Conservation (phyloP, 2,113 vertebrate genomes). For the Heptranchias perlo region DNA sequence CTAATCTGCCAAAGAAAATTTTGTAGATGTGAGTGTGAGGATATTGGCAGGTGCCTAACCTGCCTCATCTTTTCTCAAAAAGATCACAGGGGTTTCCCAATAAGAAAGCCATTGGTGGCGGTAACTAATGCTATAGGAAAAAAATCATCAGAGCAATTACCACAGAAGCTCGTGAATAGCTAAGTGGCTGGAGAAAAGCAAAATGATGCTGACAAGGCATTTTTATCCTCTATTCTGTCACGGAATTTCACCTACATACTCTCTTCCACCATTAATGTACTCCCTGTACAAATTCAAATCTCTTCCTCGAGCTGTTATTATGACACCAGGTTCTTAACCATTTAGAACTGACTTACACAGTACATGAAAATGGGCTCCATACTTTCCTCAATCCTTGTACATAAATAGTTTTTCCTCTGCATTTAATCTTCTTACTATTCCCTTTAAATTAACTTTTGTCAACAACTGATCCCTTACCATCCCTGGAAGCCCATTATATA, state of each 20-base stretch:
- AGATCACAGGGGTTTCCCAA: background rate
- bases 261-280: too few species aligned
- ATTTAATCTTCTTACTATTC: background rate
- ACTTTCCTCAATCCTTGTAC: background rate
- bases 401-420: background rate
- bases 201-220: background rate
- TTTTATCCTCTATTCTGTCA: background rate
- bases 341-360: background rate
- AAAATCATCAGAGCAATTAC: background rate
- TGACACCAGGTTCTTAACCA: background rate
- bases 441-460: too few species aligned
- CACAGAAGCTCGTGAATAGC: background rate
- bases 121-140: background rate
- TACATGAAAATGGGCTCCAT: background rate
- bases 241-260: background rate
- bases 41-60: background rate
- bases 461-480: background rate
- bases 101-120: background rate
- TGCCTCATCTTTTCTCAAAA: background rate
- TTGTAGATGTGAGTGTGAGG: background rate
- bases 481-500: background rate
- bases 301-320: background rate
- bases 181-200: background rate
- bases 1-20: background rate
- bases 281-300: too few species aligned